phyloP scores from a whole-genome alignment of 2,113 vertebrate species.

The Zosterops japonicus region DNA sequence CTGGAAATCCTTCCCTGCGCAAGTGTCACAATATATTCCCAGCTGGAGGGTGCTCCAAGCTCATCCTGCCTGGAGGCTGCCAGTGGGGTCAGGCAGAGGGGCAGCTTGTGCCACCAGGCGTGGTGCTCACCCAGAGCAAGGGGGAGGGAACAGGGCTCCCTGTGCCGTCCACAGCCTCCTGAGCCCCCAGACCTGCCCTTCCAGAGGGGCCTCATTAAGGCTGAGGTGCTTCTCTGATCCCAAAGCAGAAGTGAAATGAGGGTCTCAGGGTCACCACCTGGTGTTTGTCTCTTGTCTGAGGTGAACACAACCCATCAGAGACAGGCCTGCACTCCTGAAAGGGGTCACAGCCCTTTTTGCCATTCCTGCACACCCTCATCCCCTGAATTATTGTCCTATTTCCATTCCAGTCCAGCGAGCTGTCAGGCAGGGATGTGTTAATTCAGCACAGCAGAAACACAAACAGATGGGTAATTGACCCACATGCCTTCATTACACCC shows the following conservation, averaged over 20 bases:
- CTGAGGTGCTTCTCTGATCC: neutral
- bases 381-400: constrained; percentile 72
- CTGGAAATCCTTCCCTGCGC: neutral
- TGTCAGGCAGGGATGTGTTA: constrained; percentile 69
- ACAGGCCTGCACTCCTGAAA: constrained; percentile 65
- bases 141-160: neutral
- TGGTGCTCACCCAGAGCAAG: neutral
- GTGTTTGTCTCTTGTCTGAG: constrained; percentile 18
- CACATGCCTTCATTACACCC: constrained; percentile 48
- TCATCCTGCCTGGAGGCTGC: neutral
- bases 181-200: neutral
- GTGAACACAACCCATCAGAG: constrained; percentile 37
- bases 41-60: neutral
- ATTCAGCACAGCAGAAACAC: constrained; percentile 67
- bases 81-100: neutral
- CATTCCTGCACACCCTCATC: constrained; percentile 61
- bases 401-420: constrained; percentile 72
- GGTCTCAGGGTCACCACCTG: neutral
- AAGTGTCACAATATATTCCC: neutral
- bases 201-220: neutral
- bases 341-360: constrained; percentile 60
- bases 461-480: constrained; percentile 80
- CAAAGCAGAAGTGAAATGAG: neutral
- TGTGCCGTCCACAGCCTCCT: neutral
- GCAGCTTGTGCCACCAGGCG: neutral